Evolutionary conservation across 1,140 invertebrate species (phyloP).

Genomic region (Aphidius gifuensis): DNA sequence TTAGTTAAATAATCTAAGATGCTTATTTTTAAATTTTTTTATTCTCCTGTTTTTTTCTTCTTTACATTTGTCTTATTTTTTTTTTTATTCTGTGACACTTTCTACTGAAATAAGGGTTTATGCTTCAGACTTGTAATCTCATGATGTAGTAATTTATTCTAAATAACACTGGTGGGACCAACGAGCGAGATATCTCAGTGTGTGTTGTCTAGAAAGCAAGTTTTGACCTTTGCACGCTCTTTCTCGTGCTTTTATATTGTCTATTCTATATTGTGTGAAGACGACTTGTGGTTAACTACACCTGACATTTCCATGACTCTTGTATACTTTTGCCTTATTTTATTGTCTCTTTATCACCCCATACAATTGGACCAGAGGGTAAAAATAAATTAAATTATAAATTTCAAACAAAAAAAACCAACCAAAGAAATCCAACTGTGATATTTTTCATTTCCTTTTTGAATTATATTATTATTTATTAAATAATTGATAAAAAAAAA

Average conservation of each 20-base stretch:
- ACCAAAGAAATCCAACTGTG: neutral
- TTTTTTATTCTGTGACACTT: no score
- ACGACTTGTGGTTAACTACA: constrained; percentile 24
- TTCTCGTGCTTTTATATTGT: neutral
- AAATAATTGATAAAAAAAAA: no score
- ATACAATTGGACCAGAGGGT: no score
- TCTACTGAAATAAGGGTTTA: constrained; percentile 44
- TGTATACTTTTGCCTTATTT: constrained; percentile 23
- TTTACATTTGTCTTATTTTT: no score
- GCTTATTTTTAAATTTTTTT: no score
- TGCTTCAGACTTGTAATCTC: constrained; percentile 54
- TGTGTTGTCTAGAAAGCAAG: constrained; percentile 24
- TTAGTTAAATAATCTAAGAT: no score
- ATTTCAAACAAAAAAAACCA: no score
- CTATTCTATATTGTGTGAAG: neutral
- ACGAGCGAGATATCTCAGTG: constrained; percentile 39
- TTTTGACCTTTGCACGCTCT: constrained; percentile 21
- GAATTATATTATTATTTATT: no score
- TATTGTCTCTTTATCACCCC: constrained; percentile 19
- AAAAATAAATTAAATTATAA: no score
- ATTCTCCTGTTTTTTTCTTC: no score
- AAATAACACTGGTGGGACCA: constrained; percentile 52
- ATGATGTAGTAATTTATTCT: constrained; percentile 54
- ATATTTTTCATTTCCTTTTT: neutral
- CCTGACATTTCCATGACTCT: constrained; percentile 21